phyloP scores from a whole-genome alignment of 2,888 invertebrate genomes.

The Teleogryllus oceanicus region DNA sequence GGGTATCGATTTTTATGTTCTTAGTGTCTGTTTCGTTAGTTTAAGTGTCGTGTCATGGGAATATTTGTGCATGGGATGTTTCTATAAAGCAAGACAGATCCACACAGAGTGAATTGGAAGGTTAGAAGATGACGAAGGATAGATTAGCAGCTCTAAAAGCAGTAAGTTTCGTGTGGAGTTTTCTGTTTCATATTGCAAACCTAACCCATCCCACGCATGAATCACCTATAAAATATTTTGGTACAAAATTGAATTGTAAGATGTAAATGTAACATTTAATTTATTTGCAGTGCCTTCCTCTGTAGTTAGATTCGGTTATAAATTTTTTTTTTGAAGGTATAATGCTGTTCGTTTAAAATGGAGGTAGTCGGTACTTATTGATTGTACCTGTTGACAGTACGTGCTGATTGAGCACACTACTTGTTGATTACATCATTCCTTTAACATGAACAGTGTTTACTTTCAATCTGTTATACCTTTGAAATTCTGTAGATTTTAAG shows the following conservation, averaged over 20 bases:
- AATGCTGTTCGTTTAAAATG: conserved; percentile 1
- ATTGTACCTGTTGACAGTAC: neutral
- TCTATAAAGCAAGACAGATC: conserved; percentile 63
- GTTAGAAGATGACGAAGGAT: conserved; percentile 86
- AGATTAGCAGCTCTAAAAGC: conserved; percentile 95
- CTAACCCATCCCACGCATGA: conserved; percentile 30
- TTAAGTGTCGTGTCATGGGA: conserved; percentile 66
- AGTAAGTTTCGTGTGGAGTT: conserved; percentile 58
- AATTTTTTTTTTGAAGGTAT: neutral
- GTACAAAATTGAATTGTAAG: neutral
- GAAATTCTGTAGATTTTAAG: neutral
- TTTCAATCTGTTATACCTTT: neutral
- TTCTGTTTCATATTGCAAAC: neutral
- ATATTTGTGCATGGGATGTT: conserved; percentile 77
- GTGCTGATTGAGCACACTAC: neutral
- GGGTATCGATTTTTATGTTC: conserved; percentile 79
- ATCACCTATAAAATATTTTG: neutral
- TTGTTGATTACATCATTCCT: neutral
- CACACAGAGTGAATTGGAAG: conserved; percentile 62
- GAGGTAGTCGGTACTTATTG: neutral
- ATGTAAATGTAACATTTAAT: neutral
- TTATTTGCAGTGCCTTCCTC: neutral
- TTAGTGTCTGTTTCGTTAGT: conserved; percentile 68
- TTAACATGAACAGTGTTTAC: neutral
- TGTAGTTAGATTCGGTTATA: neutral